Base-by-base conservation (phyloP, 2,797 vertebrate species). In the Bryconaethiops microstoma region DNA sequence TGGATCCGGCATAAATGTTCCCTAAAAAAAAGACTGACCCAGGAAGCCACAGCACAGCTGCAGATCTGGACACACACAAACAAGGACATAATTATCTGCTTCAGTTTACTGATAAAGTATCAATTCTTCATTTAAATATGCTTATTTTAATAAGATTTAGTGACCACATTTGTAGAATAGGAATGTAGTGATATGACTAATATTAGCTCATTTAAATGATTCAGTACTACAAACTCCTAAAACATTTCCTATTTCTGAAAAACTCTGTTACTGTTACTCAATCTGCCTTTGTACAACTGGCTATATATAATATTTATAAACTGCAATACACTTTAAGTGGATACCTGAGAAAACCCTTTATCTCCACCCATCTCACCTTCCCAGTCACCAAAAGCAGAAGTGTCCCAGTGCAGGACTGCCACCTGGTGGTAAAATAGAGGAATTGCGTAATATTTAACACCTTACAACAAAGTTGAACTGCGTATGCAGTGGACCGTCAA, bases 1-100 rank as follows among this genome's bases (percentile, higher is more conserved):
- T 95, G 77, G 98, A 99, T 39, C 98, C 98, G 4, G 96, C 95
- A 71, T 99, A 99, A 89, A 99, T 99, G 86, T 95, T 94, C n/a
- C 97, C 97, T 67, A 98, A 94, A 89, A 97, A 99, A 77, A 99
- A 90, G 57, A 95, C 59, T 0, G 96, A 96, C 40, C 93, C 97
- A 19, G 97, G 97, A 78, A 99, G 92, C 96, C 97, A 98, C 0
- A 92, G 92, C 39, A 96, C 80, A 84, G 94, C 91, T 60, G 95
- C 91, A 76, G 96, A 94, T 80, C 98, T 99, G 90, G 39, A 89
- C 88, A 83, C 5, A 85, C 8, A 81, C 40, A 45, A 45, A 45
- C 5, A 45, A 45, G 29, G 29, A 29, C 29, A 29, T 1, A 3
- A 29, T 29, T 29, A 29, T 29, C 29, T 29, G 29, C 29, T 29